phyloP scores from a whole-genome alignment of 1,140 invertebrate genomes.

The Heliconius hewitsoni region DNA sequence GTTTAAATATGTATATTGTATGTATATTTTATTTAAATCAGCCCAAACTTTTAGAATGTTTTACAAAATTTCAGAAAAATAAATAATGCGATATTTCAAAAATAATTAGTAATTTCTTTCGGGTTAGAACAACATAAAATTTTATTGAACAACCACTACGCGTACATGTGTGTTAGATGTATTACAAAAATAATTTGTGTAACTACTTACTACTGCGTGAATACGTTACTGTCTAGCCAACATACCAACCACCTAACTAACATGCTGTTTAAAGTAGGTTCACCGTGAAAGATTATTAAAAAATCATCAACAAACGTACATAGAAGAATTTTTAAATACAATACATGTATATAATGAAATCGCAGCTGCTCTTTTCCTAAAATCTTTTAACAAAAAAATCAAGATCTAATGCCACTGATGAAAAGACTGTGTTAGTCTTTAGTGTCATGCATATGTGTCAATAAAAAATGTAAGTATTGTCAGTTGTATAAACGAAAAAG shows the following conservation, averaged over 20 bases:
- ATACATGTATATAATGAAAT: neutral
- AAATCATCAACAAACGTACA: neutral
- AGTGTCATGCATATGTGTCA: neutral
- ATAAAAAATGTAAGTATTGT: neutral
- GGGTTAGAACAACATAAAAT: conserved; percentile 46
- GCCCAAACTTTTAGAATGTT: neutral
- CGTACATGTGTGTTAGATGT: neutral
- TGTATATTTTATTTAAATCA: too few relatives aligned
- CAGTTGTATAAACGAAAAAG: neutral
- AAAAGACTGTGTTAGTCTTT: neutral
- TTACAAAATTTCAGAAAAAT: neutral
- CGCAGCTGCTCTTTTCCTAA: too few relatives aligned
- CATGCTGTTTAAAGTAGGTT: neutral
- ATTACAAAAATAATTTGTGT: neutral
- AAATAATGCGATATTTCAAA: neutral
- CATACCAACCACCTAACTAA: neutral
- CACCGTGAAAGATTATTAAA: neutral
- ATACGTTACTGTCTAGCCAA: too few relatives aligned
- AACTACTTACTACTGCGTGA: neutral
- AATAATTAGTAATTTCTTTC: conserved; percentile 39
- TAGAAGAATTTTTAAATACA: neutral
- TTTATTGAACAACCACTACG: too few relatives aligned
- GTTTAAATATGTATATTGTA: too few relatives aligned
- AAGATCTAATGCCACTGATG: neutral
- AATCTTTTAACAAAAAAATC: neutral